A percentile compares a stretch with the other conserved stretches of the same genome.
Evolutionary conservation across 2,797 vertebrate genomes (phyloP).

Genomic region (Ficedula albicollis): DNA sequence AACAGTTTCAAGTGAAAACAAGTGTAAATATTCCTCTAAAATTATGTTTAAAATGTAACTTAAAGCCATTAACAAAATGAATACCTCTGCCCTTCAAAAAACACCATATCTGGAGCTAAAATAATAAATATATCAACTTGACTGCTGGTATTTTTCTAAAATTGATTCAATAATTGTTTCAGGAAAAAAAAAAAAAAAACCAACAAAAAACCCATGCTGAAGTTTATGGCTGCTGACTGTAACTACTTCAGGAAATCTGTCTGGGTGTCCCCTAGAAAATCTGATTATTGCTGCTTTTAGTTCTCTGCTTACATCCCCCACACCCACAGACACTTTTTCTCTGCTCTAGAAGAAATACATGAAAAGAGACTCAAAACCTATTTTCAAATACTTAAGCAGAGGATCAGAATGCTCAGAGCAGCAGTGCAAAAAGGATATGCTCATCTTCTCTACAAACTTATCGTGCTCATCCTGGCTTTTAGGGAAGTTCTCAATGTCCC

Average conservation of each 20-base stretch:
- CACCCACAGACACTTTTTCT: accelerated
- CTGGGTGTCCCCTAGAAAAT: background rate
- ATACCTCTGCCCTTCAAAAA: background rate
- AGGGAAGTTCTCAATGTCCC: constrained; percentile 89
- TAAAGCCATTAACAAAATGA: background rate
- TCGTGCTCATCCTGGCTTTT: constrained; percentile 86
- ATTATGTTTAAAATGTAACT: background rate
- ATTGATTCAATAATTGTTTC: background rate
- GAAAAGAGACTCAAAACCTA: background rate
- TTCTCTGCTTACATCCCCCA: background rate
- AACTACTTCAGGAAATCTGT: background rate
- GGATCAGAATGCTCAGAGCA: background rate
- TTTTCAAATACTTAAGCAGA: background rate
- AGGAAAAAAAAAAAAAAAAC: no score
- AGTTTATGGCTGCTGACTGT: background rate
- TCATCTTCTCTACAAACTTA: constrained; percentile 97
- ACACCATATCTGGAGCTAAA: background rate
- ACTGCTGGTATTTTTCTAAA: background rate
- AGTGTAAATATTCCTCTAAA: background rate
- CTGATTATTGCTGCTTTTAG: background rate
- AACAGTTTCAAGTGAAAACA: background rate
- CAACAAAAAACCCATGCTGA: no score
- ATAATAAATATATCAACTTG: background rate
- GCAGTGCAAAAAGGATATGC: constrained; percentile 89
- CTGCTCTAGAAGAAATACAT: background rate